Percentiles rank a stretch among this genome's conserved stretches.
phyloP scores from a whole-genome alignment of 2,113 vertebrate species.

The Balaenoptera acutorostrata region DNA sequence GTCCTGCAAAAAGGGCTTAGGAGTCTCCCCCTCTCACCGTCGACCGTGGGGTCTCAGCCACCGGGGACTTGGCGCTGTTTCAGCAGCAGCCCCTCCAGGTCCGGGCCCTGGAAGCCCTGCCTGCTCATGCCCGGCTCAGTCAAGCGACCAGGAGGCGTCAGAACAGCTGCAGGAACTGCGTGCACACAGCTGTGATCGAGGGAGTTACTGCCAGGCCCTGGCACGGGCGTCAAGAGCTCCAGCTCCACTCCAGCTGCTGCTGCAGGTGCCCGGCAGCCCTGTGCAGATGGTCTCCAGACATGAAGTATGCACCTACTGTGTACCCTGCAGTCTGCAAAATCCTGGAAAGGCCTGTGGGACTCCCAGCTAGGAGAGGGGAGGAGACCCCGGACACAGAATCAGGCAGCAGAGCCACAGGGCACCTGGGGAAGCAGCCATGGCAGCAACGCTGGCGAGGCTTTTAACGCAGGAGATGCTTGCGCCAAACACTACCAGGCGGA shows the following conservation, averaged over 20 bases:
- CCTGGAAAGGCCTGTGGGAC: not conserved
- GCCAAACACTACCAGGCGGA: not conserved
- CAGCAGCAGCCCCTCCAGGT: not conserved
- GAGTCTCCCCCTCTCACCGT: not conserved
- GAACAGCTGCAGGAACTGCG: not conserved
- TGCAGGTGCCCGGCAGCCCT: not conserved
- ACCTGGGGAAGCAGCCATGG: not conserved
- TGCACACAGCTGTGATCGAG: not conserved
- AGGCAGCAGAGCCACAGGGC: not conserved
- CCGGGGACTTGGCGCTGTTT: accelerated
- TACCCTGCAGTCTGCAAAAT: not conserved
- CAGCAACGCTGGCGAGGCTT: not conserved
- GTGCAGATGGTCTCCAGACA: not conserved
- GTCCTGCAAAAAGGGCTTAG: not conserved
- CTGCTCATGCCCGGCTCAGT: not conserved
- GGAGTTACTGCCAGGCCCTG: not conserved
- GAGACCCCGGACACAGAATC: not conserved
- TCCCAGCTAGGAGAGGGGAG: not conserved
- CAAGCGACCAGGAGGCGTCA: accelerated
- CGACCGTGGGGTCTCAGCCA: not conserved
- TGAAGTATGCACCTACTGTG: not conserved
- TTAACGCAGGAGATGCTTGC: accelerated
- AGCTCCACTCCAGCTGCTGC: not conserved
- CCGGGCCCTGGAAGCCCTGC: not conserved
- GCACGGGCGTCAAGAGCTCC: not conserved